Base-by-base conservation (phyloP, 2,888 invertebrate species). In the Sinhomidia bicolor region DNA sequence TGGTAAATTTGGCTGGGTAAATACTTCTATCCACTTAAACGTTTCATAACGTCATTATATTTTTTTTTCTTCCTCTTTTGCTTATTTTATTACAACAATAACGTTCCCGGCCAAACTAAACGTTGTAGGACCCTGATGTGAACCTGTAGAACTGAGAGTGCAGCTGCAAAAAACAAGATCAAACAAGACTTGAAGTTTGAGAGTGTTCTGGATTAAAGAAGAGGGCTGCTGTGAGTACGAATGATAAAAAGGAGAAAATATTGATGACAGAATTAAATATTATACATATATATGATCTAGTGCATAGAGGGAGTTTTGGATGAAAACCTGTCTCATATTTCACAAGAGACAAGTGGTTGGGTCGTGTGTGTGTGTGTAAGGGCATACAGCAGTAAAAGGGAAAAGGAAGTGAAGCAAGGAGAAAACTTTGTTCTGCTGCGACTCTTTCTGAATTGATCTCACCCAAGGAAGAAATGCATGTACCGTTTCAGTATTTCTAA, bases 321-420 rank as follows among this genome's bases (percentile, higher is more conserved):
- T 83, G 57, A 84, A 84, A 84, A 57, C 74, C 51, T 78, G 78
- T 78, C 78, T 85, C 78, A 60, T 51, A 65, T 78, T 85, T 65
- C 85, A 85, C 65, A 36, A 41, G 23, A 51, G 3, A 44, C 44
- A 10, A n/a, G 71, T 74, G 47, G 6, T 5, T 10, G 60, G 12
- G 32, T 14, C 0, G 10, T 47, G 47, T n/a, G n/a, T n/a, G n/a
- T n/a, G n/a, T n/a, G 20, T 20, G 26, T 1, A 10, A 23, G 29
- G 32, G 44, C 10, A 47, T n/a, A 2, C 47, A 74, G 71, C n/a
- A 36, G 41, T 0, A 71, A 12, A 44, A 44, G n/a, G 14, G 14
- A 32, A 44, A 47, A n/a, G n/a, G n/a, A n/a, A n/a, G n/a, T n/a
- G 12, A 26, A 44, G 71, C 10, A 44, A 41, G 23, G 23, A 12